Base-by-base conservation (phyloP, 2,888 invertebrate species). In the Xanthorhoe spadicearia region DNA sequence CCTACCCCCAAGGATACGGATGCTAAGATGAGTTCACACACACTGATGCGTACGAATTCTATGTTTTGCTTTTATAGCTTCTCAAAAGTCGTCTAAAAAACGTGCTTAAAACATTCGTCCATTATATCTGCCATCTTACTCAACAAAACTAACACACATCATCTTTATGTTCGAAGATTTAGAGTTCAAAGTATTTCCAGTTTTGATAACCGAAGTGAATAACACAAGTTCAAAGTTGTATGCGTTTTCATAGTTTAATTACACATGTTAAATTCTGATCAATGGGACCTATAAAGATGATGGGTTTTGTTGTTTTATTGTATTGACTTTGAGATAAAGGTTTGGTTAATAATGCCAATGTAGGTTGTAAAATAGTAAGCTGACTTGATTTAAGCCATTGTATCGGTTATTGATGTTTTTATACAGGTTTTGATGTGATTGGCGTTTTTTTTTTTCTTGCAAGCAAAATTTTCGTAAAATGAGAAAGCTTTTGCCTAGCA, bases 21-120 rank as follows among this genome's bases (percentile, higher is more conserved):
- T 75, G 72, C 82, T 73, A 76, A 80, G 84, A 82, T 80, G 81
- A 81, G 74, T 81, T 77, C 80, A 80, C 82, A 79, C 82, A 80
- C 75, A 90, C 90, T 91, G 87, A 78, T 86, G 82, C 72, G 73
- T 73, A 73, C 71, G 63, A 76, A 74, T 74, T 74, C 77, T 76
- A 76, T 79, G 83, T 83, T 86, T 83, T 83, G 83, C 87, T 88
- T 89, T 86, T 92, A 92, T 92, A 91, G 86, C 82, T 77, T 81
- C 82, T 82, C 81, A 82, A 85, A 87, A 86, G 83, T 82, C 85
- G 82, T 79, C 85, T 81, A 86, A 88, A 89, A 90, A 90, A 89
- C 90, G 83, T 86, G 89, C 87, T 80, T 73, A 80, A 76, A 75
- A 77, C 72, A 77, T 77, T 70, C 56, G 57, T 70, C 87, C 68